These are phyloP conservation scores for Pteromalus puparum DNA, from an alignment of 1,140 invertebrate genomes.

Conservation along the genomic window DNA sequence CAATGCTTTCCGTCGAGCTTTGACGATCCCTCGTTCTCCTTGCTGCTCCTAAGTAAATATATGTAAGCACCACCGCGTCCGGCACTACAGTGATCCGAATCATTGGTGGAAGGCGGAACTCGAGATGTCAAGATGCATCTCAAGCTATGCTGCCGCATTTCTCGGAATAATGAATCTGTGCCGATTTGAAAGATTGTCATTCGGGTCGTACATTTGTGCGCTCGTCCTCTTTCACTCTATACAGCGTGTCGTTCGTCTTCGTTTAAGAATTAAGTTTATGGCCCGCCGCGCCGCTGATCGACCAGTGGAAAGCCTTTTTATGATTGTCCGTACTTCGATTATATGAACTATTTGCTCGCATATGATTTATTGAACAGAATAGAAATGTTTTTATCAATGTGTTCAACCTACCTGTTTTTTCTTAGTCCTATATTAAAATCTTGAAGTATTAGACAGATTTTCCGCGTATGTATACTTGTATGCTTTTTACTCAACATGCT, in stretches of 20 bases:
- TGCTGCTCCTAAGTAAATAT: too few species aligned
- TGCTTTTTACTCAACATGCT: too few species aligned
- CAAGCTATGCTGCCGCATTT: background rate
- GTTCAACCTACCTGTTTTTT: too few species aligned
- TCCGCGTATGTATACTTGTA: too few species aligned
- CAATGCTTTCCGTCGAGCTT: too few species aligned
- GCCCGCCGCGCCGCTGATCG: background rate
- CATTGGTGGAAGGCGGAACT: background rate
- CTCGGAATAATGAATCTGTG: constrained; percentile 10
- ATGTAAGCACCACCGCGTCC: too few species aligned
- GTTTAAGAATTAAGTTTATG: background rate
- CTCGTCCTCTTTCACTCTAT: background rate
- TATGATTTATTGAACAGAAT: too few species aligned
- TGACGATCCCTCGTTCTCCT: too few species aligned
- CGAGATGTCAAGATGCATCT: background rate
- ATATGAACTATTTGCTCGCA: too few species aligned
- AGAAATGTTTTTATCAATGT: too few species aligned
- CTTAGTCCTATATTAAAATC: too few species aligned
- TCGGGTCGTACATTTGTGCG: background rate
- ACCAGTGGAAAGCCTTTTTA: background rate
- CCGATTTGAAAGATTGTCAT: background rate
- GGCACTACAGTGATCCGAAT: background rate
- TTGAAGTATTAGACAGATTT: too few species aligned
- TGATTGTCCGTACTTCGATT: background rate
- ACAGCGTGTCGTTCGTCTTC: background rate